phyloP scores from a whole-genome alignment of 2,888 invertebrate genomes.

The Ametastegia equiseti region DNA sequence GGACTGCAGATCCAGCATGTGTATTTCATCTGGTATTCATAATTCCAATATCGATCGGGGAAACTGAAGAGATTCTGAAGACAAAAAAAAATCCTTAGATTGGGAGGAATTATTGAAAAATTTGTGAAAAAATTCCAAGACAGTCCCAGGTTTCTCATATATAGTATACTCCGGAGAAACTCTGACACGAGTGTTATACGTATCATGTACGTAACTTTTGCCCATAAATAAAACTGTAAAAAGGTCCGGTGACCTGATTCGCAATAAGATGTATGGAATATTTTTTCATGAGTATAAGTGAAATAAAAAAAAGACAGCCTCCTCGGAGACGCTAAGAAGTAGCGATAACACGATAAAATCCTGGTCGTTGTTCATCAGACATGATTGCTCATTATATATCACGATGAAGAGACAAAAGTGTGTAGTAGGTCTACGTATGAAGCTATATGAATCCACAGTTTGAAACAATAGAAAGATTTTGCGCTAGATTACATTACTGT shows the following conservation, averaged over 20 bases:
- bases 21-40: too few relatives aligned
- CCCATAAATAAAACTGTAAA: not conserved
- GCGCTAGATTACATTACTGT: conserved; percentile 32
- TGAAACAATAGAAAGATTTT: conserved; percentile 39
- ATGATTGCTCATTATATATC: conserved; percentile 2
- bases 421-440: not conserved
- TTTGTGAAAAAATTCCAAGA: too few relatives aligned
- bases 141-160: too few relatives aligned
- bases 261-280: too few relatives aligned
- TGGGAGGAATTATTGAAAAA: too few relatives aligned
- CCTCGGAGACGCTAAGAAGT: not conserved
- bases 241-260: not conserved
- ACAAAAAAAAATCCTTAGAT: too few relatives aligned
- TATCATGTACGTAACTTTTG: not conserved
- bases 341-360: not conserved
- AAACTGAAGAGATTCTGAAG: too few relatives aligned
- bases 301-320: too few relatives aligned
- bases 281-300: too few relatives aligned
- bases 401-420: not conserved
- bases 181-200: not conserved
- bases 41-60: too few relatives aligned
- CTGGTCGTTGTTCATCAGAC: not conserved
- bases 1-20: too few relatives aligned
- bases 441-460: not conserved
- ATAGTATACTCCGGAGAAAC: not conserved